A percentile compares a stretch with the other conserved stretches of the same genome.
phyloP scores from a whole-genome alignment of 1,140 invertebrate genomes.

The Leptonema lineaticorne region DNA sequence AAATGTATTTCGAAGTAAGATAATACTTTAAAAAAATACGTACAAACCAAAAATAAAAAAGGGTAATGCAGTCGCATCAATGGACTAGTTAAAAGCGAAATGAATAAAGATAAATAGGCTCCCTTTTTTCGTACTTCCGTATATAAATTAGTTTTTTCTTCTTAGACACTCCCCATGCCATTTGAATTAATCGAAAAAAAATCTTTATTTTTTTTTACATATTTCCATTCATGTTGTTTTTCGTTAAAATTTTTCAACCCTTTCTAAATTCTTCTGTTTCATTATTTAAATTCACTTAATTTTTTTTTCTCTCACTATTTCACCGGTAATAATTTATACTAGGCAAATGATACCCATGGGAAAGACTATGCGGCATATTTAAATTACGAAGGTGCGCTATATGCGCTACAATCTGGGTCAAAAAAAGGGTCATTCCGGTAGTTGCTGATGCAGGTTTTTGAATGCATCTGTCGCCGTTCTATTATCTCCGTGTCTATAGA shows the following conservation, averaged over 20 bases:
- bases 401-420: slow-evolving; percentile 7
- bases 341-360: slow-evolving; percentile 41
- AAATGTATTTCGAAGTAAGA: slow-evolving; percentile 1
- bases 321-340: slow-evolving; percentile 39
- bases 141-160: slow-evolving; percentile 29
- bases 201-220: slow-evolving; percentile 36
- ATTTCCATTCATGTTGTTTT: slow-evolving; percentile 14
- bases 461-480: slow-evolving; percentile 21
- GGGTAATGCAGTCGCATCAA: slow-evolving; percentile 10
- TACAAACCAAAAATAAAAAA: too few relatives aligned
- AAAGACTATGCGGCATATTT: slow-evolving; percentile 32
- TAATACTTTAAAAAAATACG: slow-evolving; percentile 21
- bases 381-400: too few relatives aligned
- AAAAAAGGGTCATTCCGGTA: slow-evolving; percentile 31
- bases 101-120: slow-evolving; percentile 21
- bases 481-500: not conserved
- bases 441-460: slow-evolving; percentile 12
- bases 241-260: slow-evolving; percentile 21
- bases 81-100: slow-evolving; percentile 28
- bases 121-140: not conserved
- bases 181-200: too few relatives aligned
- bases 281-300: slow-evolving; percentile 43
- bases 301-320: slow-evolving; percentile 27
- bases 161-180: slow-evolving; percentile 1
- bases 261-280: slow-evolving; percentile 32